These are phyloP conservation scores for Dascillus cervinus DNA, from an alignment of 2,888 invertebrate species.

Conservation along the genomic window DNA sequence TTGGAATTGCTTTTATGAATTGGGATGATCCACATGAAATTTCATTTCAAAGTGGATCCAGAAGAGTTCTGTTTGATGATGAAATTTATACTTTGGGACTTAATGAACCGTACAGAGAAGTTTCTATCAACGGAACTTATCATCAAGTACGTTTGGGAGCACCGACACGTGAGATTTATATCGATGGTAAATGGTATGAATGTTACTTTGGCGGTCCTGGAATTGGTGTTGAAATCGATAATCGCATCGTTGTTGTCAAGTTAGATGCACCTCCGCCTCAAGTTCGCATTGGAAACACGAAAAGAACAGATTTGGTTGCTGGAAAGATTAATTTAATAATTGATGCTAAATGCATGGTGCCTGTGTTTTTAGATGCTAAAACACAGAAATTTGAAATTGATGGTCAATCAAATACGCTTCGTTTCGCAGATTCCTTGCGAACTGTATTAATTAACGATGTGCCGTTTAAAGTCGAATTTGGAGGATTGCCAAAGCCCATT, in stretches of 20 bases:
- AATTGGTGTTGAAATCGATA: conserved; percentile 71
- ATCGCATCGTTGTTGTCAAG: conserved; percentile 67
- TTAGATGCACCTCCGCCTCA: conserved; percentile 89
- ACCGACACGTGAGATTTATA: conserved; percentile 83
- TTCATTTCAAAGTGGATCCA: conserved; percentile 71
- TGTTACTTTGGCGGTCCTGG: conserved; percentile 89
- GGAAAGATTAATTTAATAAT: conserved; percentile 80
- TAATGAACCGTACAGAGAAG: conserved; percentile 65
- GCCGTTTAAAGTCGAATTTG: conserved; percentile 72
- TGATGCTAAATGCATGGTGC: conserved; percentile 69
- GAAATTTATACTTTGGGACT: conserved; percentile 56
- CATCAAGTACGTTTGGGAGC: conserved; percentile 83
- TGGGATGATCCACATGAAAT: conserved; percentile 83
- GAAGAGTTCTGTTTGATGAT: conserved; percentile 67
- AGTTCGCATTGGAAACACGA: conserved; percentile 77
- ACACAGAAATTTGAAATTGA: conserved; percentile 71
- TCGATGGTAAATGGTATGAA: conserved; percentile 85
- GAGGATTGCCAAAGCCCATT: conserved; percentile 75
- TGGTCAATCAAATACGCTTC: conserved; percentile 63
- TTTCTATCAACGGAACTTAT: conserved; percentile 63
- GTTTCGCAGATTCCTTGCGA: conserved; percentile 70
- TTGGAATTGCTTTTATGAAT: conserved; percentile 75
- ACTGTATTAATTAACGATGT: conserved; percentile 74
- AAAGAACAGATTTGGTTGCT: conserved; percentile 72
- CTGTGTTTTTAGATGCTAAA: conserved; percentile 77